Evolutionary conservation across 23 tunicate species (phyloP).

Genomic region (Trididemnum clinides): DNA sequence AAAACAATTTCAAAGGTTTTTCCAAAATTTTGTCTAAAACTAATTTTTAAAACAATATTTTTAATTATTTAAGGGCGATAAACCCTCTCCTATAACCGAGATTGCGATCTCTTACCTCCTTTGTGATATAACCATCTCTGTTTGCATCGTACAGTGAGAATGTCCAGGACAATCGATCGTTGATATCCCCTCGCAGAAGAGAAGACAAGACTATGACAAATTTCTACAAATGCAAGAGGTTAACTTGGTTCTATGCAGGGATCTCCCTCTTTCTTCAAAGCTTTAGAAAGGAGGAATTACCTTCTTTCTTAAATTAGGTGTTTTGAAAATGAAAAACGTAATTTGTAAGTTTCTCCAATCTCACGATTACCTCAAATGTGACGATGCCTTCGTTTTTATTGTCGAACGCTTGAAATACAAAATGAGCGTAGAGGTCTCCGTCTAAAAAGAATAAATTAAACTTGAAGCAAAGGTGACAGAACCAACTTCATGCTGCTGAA

Average conservation of each 20-base stretch:
- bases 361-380: conserved; percentile 67
- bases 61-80: too few species aligned
- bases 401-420: conserved; percentile 80
- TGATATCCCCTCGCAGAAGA: conserved; percentile 59
- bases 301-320: too few species aligned
- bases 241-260: too few species aligned
- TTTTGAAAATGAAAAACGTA: too few species aligned
- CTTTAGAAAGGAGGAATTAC: too few species aligned
- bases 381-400: conserved; percentile 50
- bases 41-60: too few species aligned
- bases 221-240: conserved; percentile 54
- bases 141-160: conserved; percentile 81
- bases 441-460: conserved; percentile 60
- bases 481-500: too few species aligned
- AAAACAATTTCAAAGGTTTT: too few species aligned
- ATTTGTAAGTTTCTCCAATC: neutral
- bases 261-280: too few species aligned
- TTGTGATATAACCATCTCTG: conserved; percentile 73
- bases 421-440: conserved; percentile 77
- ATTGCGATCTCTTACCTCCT: conserved; percentile 69
- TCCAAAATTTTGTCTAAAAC: too few species aligned
- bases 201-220: conserved; percentile 72
- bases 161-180: conserved; percentile 72
- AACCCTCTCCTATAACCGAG: too few species aligned
- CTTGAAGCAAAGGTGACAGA: too few species aligned